These are phyloP conservation scores for Philypnodon macrostomus DNA, from an alignment of 2,797 vertebrate genomes.

Conservation along the genomic window DNA sequence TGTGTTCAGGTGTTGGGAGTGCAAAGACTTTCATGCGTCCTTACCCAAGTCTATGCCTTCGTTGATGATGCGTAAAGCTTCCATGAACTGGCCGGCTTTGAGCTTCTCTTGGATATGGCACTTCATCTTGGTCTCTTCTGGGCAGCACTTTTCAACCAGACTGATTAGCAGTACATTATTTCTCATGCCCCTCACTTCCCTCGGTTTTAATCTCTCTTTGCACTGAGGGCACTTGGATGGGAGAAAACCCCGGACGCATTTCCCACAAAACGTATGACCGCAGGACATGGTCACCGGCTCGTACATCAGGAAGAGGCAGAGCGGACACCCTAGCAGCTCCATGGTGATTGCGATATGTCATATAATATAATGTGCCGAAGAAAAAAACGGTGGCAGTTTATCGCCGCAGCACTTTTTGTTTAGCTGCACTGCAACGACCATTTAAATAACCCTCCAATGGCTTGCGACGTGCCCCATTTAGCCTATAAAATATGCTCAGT, in stretches of 20 bases:
- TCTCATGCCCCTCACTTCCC: conserved; percentile 57
- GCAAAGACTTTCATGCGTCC: conserved; percentile 15
- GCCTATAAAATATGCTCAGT: conserved; percentile 19
- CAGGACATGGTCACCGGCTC: conserved; percentile 85
- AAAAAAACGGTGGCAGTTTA: neutral
- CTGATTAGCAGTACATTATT: conserved; percentile 82
- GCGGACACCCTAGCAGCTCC: conserved; percentile 82
- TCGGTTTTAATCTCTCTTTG: conserved; percentile 70
- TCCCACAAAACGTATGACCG: conserved; percentile 85
- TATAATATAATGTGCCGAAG: conserved; percentile 7
- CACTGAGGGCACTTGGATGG: conserved; percentile 79
- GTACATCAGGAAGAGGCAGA: conserved; percentile 79
- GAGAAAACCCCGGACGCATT: conserved; percentile 70
- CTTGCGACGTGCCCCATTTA: neutral
- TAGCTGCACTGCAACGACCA: conserved; percentile 17
- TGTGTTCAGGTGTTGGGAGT: no score
- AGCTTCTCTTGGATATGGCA: conserved; percentile 73
- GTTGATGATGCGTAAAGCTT: conserved; percentile 75
- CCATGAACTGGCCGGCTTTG: conserved; percentile 65
- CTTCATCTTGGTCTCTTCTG: conserved; percentile 61
- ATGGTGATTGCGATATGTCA: conserved; percentile 50
- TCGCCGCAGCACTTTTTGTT: neutral
- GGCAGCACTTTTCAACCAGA: conserved; percentile 81
- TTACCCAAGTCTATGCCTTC: conserved; percentile 81
- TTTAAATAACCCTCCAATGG: conserved; percentile 27